Conservation (phyloP, 2,888 invertebrate species). For the Drosophila neonasuta region DNA sequence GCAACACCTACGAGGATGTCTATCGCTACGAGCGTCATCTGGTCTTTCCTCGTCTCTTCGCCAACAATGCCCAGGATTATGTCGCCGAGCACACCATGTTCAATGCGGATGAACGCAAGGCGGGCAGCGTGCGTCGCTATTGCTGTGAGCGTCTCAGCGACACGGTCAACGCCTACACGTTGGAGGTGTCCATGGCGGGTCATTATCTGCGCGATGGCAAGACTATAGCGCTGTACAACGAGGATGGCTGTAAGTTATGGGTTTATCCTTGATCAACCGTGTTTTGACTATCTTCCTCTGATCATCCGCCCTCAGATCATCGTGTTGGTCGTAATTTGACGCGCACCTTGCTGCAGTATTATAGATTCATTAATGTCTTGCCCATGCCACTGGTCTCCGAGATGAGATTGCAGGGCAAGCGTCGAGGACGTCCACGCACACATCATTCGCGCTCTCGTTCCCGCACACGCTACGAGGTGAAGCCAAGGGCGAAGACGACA, state of each 20-base stretch:
- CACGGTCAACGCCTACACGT: constrained; percentile 92
- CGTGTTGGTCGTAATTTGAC: constrained; percentile 90
- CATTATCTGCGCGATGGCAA: constrained; percentile 88
- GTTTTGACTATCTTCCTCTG: background rate
- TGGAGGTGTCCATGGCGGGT: constrained; percentile 96
- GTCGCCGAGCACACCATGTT: constrained; percentile 92
- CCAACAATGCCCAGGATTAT: constrained; percentile 94
- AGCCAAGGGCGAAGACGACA: constrained; percentile 83
- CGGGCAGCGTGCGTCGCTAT: constrained; percentile 93
- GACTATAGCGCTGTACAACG: constrained; percentile 92
- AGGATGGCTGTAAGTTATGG: constrained; percentile 93
- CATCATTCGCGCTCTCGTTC: constrained; percentile 81
- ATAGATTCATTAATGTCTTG: constrained; percentile 88
- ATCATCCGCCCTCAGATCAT: constrained; percentile 84
- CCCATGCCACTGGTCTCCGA: constrained; percentile 83
- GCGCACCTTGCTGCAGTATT: constrained; percentile 90
- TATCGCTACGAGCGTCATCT: constrained; percentile 95
- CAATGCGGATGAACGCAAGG: constrained; percentile 93
- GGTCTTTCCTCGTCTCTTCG: constrained; percentile 95
- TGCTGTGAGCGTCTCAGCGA: constrained; percentile 89
- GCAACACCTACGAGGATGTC: constrained; percentile 96
- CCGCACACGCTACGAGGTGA: constrained; percentile 81
- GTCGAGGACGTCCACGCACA: constrained; percentile 79
- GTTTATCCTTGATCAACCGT: too few species aligned
- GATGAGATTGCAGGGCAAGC: constrained; percentile 79